Evolutionary conservation across 2,888 invertebrate species (phyloP).

Genomic region (Phortica magna): DNA sequence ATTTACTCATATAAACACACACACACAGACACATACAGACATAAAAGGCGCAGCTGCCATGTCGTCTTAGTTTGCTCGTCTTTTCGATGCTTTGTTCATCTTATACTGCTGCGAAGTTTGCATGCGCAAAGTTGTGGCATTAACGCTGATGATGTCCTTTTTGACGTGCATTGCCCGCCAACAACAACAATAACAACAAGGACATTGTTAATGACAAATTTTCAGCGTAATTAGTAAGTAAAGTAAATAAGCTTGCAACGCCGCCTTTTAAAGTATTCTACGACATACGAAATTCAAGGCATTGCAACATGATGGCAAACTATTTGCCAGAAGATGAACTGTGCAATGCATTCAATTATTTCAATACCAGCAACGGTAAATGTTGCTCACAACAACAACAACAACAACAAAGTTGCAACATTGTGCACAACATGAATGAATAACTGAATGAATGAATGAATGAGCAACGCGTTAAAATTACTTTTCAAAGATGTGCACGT

Average conservation of each 20-base stretch:
- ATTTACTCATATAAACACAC: not conserved
- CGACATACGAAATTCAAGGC: slow-evolving; percentile 29
- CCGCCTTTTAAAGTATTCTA: slow-evolving; percentile 9
- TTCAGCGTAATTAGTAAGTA: slow-evolving; percentile 56
- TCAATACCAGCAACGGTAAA: not conserved
- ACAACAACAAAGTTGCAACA: slow-evolving; percentile 3
- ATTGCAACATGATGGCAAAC: slow-evolving; percentile 38
- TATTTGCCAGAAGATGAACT: not conserved
- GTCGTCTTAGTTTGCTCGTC: not conserved
- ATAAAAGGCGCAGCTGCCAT: slow-evolving; percentile 7
- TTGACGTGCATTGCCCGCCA: not conserved
- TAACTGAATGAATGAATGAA: too few species aligned
- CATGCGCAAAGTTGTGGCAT: slow-evolving; percentile 47
- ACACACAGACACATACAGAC: too few species aligned
- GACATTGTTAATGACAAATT: slow-evolving; percentile 50
- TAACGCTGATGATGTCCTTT: slow-evolving; percentile 54
- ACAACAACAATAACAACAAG: not conserved
- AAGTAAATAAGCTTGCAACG: slow-evolving; percentile 50
- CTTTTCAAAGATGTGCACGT: slow-evolving; percentile 12
- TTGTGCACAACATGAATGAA: too few species aligned
- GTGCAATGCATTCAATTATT: slow-evolving; percentile 16
- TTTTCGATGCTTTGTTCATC: not conserved
- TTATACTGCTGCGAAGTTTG: not conserved
- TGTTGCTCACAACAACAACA: not conserved
- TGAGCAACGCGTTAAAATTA: slow-evolving; percentile 14